Conservation (phyloP, 2,888 invertebrate species). For the Bombylius major region DNA sequence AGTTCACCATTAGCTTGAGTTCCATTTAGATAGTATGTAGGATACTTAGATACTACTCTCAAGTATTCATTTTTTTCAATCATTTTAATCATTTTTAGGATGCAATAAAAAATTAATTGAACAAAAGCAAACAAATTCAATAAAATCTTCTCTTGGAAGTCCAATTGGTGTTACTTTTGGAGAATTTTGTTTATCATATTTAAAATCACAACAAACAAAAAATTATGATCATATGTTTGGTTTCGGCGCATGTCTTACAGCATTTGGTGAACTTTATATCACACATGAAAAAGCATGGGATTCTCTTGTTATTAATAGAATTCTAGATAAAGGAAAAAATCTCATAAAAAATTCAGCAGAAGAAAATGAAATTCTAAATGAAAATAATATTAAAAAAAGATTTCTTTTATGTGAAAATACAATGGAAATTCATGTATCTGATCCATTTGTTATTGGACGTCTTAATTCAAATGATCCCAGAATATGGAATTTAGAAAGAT, state of each 20-base stretch:
- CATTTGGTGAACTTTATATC: slow-evolving; percentile 26
- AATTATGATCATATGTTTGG: slow-evolving; percentile 17
- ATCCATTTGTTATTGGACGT: slow-evolving; percentile 15
- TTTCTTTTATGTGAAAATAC: slow-evolving; percentile 24
- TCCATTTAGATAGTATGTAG: too few relatives aligned
- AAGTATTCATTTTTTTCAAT: too few relatives aligned
- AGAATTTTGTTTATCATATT: background rate
- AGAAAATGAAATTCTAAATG: slow-evolving; percentile 14
- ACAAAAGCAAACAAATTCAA: background rate
- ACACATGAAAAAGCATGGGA: slow-evolving; percentile 27
- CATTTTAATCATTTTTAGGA: too few relatives aligned
- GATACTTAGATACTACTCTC: too few relatives aligned
- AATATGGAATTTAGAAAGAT: slow-evolving; percentile 1
- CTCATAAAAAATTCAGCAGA: slow-evolving; percentile 14
- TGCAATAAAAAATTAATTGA: background rate
- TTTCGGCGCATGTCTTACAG: slow-evolving; percentile 24
- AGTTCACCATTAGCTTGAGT: too few relatives aligned
- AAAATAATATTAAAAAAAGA: slow-evolving; percentile 21
- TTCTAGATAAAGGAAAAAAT: slow-evolving; percentile 25
- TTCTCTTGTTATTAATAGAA: slow-evolving; percentile 21
- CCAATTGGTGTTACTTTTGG: slow-evolving; percentile 1
- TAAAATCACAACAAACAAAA: slow-evolving; percentile 4
- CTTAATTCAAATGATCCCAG: background rate
- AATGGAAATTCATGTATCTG: slow-evolving; percentile 24
- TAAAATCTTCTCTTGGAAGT: background rate